These are phyloP conservation scores for Elmis aenea DNA, from an alignment of 2,888 invertebrate species.

Conservation along the genomic window DNA sequence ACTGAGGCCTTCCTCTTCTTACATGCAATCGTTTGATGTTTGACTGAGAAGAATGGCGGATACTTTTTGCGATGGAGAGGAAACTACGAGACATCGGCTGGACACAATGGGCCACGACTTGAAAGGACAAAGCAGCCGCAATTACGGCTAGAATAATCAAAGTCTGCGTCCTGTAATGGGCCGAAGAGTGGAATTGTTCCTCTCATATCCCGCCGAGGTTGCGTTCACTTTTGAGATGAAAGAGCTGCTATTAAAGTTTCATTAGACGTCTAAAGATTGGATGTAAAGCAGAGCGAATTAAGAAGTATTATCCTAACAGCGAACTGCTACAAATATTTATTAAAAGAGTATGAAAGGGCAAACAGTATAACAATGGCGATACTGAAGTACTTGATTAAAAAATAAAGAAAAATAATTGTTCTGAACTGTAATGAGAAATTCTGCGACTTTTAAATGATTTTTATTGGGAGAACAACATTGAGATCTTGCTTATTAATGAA, in stretches of 20 bases:
- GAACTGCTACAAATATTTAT: too few relatives aligned
- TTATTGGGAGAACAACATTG: too few relatives aligned
- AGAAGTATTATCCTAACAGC: too few relatives aligned
- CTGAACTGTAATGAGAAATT: too few relatives aligned
- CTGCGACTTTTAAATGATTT: too few relatives aligned
- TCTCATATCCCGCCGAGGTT: slow-evolving; percentile 23
- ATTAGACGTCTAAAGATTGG: slow-evolving; percentile 19
- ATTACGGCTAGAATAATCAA: slow-evolving; percentile 44
- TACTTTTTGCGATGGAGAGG: slow-evolving; percentile 18
- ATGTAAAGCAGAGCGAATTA: neutral
- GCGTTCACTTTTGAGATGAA: slow-evolving; percentile 34
- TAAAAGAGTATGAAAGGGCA: too few relatives aligned
- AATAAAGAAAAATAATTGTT: too few relatives aligned
- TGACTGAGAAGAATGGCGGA: slow-evolving; percentile 8
- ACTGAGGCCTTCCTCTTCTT: too few relatives aligned
- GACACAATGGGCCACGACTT: slow-evolving; percentile 38
- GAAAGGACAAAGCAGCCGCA: slow-evolving; percentile 43
- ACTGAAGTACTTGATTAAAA: too few relatives aligned
- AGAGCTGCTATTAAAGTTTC: slow-evolving; percentile 35
- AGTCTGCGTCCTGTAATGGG: slow-evolving; percentile 43
- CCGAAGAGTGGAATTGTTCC: slow-evolving; percentile 31
- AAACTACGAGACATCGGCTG: slow-evolving; percentile 29
- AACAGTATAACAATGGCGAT: too few relatives aligned
- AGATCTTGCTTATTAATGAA: too few relatives aligned
- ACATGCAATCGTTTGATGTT: too few relatives aligned